A percentile compares a stretch with the other conserved stretches of the same genome.
Conservation (phyloP, 2,113 vertebrate species). For the Nibea coibor region DNA sequence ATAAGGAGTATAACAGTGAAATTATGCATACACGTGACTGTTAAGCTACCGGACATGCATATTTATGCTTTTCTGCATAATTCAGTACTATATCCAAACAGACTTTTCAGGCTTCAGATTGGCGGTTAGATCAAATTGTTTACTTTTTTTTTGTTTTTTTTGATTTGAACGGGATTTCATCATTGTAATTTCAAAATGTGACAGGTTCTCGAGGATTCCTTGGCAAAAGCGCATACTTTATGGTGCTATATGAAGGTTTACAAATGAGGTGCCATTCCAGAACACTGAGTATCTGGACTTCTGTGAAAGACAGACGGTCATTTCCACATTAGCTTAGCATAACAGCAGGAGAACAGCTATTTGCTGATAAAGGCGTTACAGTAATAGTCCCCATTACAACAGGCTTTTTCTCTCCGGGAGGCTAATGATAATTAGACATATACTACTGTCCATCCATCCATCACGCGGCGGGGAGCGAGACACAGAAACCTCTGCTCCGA, state of each 20-base stretch:
- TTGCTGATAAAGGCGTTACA: slow-evolving; percentile 59
- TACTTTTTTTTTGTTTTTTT: not conserved
- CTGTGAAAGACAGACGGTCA: slow-evolving; percentile 43
- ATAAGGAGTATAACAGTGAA: not conserved
- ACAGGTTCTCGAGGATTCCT: not conserved
- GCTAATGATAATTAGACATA: slow-evolving; percentile 75
- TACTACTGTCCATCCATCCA: slow-evolving; percentile 64
- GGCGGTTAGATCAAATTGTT: not conserved
- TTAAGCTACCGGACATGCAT: not conserved
- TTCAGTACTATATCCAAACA: not conserved
- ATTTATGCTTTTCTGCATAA: not conserved
- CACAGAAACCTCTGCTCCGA: slow-evolving; percentile 24
- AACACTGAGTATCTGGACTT: not conserved
- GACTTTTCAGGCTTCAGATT: not conserved
- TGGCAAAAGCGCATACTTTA: not conserved
- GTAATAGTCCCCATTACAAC: slow-evolving; percentile 63
- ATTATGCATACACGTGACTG: not conserved
- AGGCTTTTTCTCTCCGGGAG: slow-evolving; percentile 68
- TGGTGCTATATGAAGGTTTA: not conserved
- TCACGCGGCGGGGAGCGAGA: slow-evolving; percentile 66
- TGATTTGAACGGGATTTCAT: not conserved
- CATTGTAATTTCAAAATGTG: not conserved
- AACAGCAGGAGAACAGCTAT: slow-evolving; percentile 62
- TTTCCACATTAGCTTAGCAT: slow-evolving; percentile 5
- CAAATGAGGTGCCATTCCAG: not conserved